A percentile compares a stretch with the other conserved stretches of the same genome.
These are phyloP conservation scores for Noctua pronuba DNA, from an alignment of 2,888 invertebrate species.

Conservation along the genomic window DNA sequence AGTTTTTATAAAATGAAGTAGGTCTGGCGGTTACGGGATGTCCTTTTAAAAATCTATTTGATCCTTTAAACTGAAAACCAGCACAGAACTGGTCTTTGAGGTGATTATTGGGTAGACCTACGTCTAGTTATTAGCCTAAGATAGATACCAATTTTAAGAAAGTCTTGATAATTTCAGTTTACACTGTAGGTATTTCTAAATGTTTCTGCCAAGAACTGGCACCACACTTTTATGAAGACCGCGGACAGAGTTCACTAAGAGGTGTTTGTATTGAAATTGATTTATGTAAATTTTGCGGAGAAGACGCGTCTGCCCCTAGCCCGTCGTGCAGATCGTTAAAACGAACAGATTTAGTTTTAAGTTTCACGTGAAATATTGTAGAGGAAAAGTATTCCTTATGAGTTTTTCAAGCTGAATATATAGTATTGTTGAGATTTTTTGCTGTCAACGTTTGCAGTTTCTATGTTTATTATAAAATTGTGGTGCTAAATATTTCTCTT, in stretches of 20 bases:
- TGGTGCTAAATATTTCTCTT: background rate
- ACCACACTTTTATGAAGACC: constrained; percentile 74
- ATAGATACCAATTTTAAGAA: background rate
- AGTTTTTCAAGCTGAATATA: constrained; percentile 20
- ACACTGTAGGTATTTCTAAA: background rate
- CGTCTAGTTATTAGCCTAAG: background rate
- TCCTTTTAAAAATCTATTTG: background rate
- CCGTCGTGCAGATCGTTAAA: constrained; percentile 79
- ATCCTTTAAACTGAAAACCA: background rate
- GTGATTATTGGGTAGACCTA: background rate
- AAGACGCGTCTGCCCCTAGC: constrained; percentile 81
- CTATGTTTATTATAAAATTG: background rate
- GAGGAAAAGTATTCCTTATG: constrained; percentile 26
- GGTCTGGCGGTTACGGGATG: background rate
- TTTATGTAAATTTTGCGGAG: constrained; percentile 88
- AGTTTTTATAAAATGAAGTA: background rate
- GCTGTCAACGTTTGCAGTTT: background rate
- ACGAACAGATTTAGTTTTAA: constrained; percentile 76
- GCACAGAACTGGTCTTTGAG: background rate
- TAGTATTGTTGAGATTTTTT: background rate
- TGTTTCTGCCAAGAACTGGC: constrained; percentile 39
- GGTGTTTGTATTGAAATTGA: constrained; percentile 90
- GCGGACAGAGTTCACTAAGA: constrained; percentile 89
- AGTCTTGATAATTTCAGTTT: background rate
- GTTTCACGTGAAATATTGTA: constrained; percentile 57